A percentile compares a stretch with the other conserved stretches of the same genome.
These are phyloP conservation scores for Tenthredo distinguenda DNA, from an alignment of 2,888 invertebrate genomes.

Conservation along the genomic window DNA sequence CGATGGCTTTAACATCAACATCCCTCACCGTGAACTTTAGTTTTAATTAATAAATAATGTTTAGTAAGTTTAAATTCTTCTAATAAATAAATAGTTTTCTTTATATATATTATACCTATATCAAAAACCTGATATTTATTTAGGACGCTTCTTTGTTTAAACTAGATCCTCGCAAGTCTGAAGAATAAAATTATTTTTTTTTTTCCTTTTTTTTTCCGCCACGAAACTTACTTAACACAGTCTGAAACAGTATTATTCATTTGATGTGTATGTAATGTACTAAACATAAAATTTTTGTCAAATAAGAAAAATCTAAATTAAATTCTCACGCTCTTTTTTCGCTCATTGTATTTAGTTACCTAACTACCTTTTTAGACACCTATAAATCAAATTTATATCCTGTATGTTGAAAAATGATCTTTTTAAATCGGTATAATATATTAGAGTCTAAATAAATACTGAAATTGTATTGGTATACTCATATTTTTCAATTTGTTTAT, in stretches of 20 bases:
- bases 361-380: background rate
- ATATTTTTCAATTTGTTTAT: background rate
- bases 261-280: background rate
- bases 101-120: background rate
- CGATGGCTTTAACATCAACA: background rate
- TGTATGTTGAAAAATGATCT: conserved; percentile 3
- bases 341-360: conserved; percentile 1
- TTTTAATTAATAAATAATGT: background rate
- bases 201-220: background rate
- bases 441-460: background rate
- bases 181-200: background rate
- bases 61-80: background rate
- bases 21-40: background rate
- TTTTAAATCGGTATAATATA: conserved; percentile 1
- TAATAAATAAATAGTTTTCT: background rate
- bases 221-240: background rate
- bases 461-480: background rate
- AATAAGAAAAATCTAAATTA: background rate
- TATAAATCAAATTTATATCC: background rate
- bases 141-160: background rate
- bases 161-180: background rate
- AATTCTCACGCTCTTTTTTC: background rate
- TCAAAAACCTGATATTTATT: conserved; percentile 11
- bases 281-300: background rate
- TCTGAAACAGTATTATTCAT: background rate